Conservation (phyloP, 2,113 vertebrate genomes). For the Ailurus styani region DNA sequence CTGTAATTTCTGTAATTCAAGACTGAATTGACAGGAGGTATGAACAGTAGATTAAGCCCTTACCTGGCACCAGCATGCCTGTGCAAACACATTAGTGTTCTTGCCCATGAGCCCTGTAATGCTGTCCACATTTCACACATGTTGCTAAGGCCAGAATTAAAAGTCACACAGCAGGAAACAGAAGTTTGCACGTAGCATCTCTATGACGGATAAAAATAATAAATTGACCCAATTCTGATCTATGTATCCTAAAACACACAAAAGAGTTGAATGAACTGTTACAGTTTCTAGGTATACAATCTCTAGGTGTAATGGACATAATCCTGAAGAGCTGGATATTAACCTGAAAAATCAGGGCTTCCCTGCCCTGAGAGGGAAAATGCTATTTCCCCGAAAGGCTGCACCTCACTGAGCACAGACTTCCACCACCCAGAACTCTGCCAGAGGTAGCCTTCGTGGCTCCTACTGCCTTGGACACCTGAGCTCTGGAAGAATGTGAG, state of each 20-base stretch:
- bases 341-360: neutral
- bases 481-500: neutral
- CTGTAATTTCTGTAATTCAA: neutral
- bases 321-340: neutral
- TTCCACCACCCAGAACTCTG: neutral
- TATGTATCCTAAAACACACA: neutral
- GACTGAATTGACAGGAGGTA: neutral
- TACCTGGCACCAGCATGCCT: neutral
- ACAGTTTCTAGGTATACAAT: neutral
- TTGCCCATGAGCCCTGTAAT: neutral
- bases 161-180: neutral
- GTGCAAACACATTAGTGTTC: neutral
- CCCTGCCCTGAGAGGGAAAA: neutral
- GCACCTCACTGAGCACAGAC: neutral
- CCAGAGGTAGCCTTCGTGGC: rapidly evolving
- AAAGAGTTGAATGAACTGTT: neutral
- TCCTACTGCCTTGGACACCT: no score
- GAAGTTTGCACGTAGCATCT: neutral
- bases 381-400: rapidly evolving
- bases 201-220: neutral
- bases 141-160: neutral
- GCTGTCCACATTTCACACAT: neutral
- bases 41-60: neutral
- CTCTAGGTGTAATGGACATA: neutral
- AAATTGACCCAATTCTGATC: neutral